Conservation (phyloP, 2,888 invertebrate genomes). For the Volucella inflata region DNA sequence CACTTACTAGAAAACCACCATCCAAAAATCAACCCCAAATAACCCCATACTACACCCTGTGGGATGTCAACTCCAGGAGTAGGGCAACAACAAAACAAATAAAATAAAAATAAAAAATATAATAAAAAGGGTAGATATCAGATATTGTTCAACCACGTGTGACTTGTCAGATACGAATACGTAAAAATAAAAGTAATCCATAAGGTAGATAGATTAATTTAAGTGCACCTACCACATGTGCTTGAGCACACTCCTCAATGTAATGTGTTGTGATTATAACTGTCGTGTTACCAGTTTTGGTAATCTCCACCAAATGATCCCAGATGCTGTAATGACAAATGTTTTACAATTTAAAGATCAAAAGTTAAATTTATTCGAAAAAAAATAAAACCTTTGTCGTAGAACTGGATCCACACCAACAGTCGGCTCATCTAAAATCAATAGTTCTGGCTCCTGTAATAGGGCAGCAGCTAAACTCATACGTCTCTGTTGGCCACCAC, state of each 20-base stretch:
- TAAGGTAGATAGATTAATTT: conserved; percentile 48
- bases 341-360: conserved; percentile 37
- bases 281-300: conserved; percentile 89
- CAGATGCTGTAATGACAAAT: conserved; percentile 87
- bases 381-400: conserved; percentile 87
- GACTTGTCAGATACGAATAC: conserved; percentile 32
- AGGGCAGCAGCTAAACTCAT: conserved; percentile 95
- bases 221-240: conserved; percentile 87
- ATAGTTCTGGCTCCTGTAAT: conserved; percentile 93
- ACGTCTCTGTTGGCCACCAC: conserved; percentile 95
- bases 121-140: conserved; percentile 20
- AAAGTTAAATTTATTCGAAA: conserved; percentile 37
- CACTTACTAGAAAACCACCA: conserved; percentile 27
- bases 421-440: conserved; percentile 96
- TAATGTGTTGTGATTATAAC: conserved; percentile 95
- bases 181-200: conserved; percentile 43
- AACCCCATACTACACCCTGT: neutral
- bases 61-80: conserved; percentile 17
- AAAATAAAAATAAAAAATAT: neutral
- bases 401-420: conserved; percentile 96
- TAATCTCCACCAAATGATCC: conserved; percentile 92
- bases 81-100: too few relatives aligned
- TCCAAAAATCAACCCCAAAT: neutral
- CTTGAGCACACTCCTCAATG: conserved; percentile 94
- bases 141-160: conserved; percentile 49